These are phyloP conservation scores for Exocentrus adspersus DNA, from an alignment of 2,888 invertebrate genomes.

Conservation along the genomic window DNA sequence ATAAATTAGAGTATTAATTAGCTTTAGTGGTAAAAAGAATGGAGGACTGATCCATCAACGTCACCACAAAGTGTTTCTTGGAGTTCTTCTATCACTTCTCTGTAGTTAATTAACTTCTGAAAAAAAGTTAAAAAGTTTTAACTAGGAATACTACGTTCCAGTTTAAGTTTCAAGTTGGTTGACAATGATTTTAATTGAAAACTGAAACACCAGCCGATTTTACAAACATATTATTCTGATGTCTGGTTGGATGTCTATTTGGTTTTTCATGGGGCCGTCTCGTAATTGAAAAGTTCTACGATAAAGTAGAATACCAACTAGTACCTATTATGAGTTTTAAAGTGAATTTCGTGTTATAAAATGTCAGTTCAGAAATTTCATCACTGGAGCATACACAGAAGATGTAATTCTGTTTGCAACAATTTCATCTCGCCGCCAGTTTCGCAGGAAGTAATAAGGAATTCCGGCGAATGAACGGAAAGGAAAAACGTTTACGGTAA, in stretches of 20 bases:
- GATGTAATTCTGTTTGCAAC: slow-evolving; percentile 3
- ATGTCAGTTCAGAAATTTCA: too few species aligned
- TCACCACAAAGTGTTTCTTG: slow-evolving; percentile 3
- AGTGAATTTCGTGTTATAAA: background rate
- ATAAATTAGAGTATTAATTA: background rate
- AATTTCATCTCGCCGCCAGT: background rate
- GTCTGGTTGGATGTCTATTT: background rate
- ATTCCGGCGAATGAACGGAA: slow-evolving; percentile 14
- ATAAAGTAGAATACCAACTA: too few species aligned
- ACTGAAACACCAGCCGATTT: background rate
- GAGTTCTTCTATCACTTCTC: slow-evolving; percentile 6
- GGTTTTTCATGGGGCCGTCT: too few species aligned
- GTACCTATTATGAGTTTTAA: too few species aligned
- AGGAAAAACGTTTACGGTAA: slow-evolving; percentile 21
- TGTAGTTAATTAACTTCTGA: background rate
- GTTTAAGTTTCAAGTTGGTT: too few species aligned
- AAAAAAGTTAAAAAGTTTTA: background rate
- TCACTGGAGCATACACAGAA: slow-evolving; percentile 1
- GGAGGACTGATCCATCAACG: slow-evolving; percentile 4
- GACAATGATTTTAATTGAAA: background rate
- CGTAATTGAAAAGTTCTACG: too few species aligned
- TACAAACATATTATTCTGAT: background rate
- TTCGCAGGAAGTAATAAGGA: slow-evolving; percentile 15
- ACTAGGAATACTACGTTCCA: background rate
- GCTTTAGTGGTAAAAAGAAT: background rate